These are phyloP conservation scores for Vicugna pacos DNA, from an alignment of 2,113 vertebrate genomes.

Conservation along the genomic window DNA sequence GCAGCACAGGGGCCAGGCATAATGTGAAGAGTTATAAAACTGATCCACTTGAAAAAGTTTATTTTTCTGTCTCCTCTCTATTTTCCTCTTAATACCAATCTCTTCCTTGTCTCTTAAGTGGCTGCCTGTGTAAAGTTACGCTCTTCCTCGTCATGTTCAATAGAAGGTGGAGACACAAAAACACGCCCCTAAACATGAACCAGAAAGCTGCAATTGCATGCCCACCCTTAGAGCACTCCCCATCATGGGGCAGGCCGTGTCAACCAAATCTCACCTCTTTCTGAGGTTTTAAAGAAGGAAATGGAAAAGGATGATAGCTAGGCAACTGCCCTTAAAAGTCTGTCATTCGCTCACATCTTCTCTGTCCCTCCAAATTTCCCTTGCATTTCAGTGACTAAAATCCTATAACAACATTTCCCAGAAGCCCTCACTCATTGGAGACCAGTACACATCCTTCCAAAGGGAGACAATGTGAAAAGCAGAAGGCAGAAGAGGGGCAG, in stretches of 20 bases:
- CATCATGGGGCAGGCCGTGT: too few species aligned
- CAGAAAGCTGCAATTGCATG: neutral
- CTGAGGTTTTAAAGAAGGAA: neutral
- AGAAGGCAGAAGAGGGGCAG: neutral
- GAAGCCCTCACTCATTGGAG: neutral
- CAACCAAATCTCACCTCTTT: neutral
- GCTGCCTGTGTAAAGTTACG: neutral
- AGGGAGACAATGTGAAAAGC: neutral
- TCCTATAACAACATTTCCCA: neutral
- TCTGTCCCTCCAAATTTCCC: neutral
- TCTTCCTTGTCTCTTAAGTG: neutral
- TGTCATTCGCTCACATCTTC: neutral
- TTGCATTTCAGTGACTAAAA: neutral
- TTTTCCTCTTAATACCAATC: neutral
- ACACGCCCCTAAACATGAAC: neutral
- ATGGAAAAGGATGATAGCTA: neutral
- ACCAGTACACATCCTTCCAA: neutral
- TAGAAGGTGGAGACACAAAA: neutral
- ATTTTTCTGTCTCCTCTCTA: neutral
- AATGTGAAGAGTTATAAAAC: neutral
- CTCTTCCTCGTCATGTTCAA: neutral
- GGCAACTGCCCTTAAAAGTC: neutral
- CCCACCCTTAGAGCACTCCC: fast-evolving
- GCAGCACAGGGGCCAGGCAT: neutral
- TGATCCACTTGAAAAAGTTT: neutral